Base-by-base conservation (phyloP, 2,797 vertebrate genomes). In the Sebastes aleutianus region DNA sequence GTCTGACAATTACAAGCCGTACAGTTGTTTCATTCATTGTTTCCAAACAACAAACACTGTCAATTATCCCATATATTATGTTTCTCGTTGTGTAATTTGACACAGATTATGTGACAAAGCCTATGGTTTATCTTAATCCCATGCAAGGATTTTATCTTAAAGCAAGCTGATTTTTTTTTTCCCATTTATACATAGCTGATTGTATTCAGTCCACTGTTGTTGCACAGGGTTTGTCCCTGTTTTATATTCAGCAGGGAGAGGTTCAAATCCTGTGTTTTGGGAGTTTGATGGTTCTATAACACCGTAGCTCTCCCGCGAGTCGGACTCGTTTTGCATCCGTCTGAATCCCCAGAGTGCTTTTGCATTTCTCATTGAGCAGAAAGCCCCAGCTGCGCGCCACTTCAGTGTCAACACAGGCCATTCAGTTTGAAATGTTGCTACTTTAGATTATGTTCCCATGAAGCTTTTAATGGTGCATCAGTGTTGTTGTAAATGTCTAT, bases 101-200 rank as follows among this genome's bases (percentile, higher is more conserved):
- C 83, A 78, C 83, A 87, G 93, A 95, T 94, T 96, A 94, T 84
- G 66, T 84, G 79, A 85, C 84, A 85, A 86, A 88, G 80, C 79
- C 82, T 75, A 66, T 75, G 90, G 79, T 90, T 93, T 90, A 93
- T 29, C 26, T 85, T 91, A 94, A 95, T 96, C 92, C 88, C 78
- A 54, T 56, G 85, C 61, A 69, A 82, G 85, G 88, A 88, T 93
- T 92, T 90, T 81, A 76, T 57, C 6, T 70, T 75, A 81, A 85
- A 43, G 84, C 80, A 78, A 80, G 73, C 88, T 78, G 85, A 83
- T 88, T 24, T 24, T 73, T 32, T 80, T 34, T 34, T 78, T 29
- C 53, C 14, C 20, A 16, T 79, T 88, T 66, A 84, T 83, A 47
- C 8, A 3, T n/a, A 54, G 54, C 26, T 79, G 79, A 68, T 82